phyloP scores from a whole-genome alignment of 2,888 invertebrate species.

The Teleogryllus oceanicus region DNA sequence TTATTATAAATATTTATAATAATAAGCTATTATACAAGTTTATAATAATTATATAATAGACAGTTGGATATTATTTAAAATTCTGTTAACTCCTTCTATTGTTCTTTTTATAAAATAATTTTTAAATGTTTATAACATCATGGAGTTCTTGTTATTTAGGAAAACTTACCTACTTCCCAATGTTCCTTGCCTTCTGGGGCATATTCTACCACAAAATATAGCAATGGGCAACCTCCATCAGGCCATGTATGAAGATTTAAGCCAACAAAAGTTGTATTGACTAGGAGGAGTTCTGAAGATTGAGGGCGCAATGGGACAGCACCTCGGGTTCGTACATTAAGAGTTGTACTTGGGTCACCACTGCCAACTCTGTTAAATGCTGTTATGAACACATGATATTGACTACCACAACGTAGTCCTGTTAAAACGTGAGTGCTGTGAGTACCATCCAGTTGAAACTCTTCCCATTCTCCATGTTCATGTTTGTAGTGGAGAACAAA shows the following conservation, averaged over 20 bases:
- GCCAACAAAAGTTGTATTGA: constrained; percentile 41
- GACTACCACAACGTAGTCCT: constrained; percentile 41
- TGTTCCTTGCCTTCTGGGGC: constrained; percentile 36
- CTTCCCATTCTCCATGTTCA: constrained; percentile 43
- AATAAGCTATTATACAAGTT: no score
- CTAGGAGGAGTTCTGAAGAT: constrained; percentile 39
- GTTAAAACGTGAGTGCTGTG: constrained; percentile 39
- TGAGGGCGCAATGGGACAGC: constrained; percentile 40
- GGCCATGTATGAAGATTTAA: constrained; percentile 42
- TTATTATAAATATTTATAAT: no score
- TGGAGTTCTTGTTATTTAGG: background rate
- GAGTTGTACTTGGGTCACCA: constrained; percentile 41
- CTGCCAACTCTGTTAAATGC: constrained; percentile 41
- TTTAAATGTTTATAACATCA: no score
- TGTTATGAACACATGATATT: constrained; percentile 40
- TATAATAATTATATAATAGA: no score
- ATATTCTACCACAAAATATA: constrained; percentile 43
- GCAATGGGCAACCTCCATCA: constrained; percentile 43
- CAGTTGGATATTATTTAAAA: no score
- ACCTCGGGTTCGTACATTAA: constrained; percentile 41
- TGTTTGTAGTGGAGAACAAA: constrained; percentile 43
- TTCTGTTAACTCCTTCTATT: no score
- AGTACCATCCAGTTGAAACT: constrained; percentile 39
- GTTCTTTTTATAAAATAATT: no score
- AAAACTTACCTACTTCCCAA: constrained; percentile 35